Base-by-base conservation (phyloP, 2,797 vertebrate genomes). In the Rhinophrynus dorsalis region DNA sequence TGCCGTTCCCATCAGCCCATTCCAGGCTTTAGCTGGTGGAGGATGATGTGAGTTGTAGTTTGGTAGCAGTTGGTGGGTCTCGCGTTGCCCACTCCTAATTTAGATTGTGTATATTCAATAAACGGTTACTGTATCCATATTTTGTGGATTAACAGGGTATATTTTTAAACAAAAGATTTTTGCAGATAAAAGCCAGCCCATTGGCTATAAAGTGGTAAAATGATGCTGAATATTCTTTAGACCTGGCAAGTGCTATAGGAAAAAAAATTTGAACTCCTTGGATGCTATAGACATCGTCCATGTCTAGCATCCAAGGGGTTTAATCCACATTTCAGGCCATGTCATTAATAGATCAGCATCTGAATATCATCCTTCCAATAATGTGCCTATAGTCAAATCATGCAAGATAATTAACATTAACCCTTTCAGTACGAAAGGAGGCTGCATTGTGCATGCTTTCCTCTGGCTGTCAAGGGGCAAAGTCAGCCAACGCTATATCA, bases 61-160 rank as follows among this genome's bases (percentile, higher is more conserved):
- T n/a, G n/a, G n/a, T n/a, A n/a, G n/a, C n/a, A n/a, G n/a, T n/a
- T n/a, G n/a, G n/a, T n/a, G n/a, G n/a, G n/a, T n/a, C n/a, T n/a
- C n/a, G n/a, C n/a, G n/a, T n/a, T n/a, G n/a, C n/a, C n/a, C n/a
- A n/a, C n/a, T n/a, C n/a, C n/a, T n/a, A n/a, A n/a, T n/a, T n/a
- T n/a, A n/a, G n/a, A n/a, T n/a, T n/a, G n/a, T n/a, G n/a, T n/a
- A n/a, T n/a, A n/a, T n/a, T n/a, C n/a, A n/a, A n/a, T n/a, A n/a
- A n/a, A n/a, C n/a, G n/a, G n/a, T n/a, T n/a, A n/a, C n/a, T n/a
- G n/a, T n/a, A n/a, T n/a, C n/a, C n/a, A n/a, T n/a, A n/a, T n/a
- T n/a, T n/a, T n/a, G n/a, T n/a, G n/a, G n/a, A n/a, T 21, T 47
- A 47, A 47, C 44, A 47, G 44, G 44, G 44, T 47, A 47, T 47